Evolutionary conservation across 2,888 invertebrate species (phyloP), one percentile per base, ranked within the genome.

Genomic region (Torymus texanus): DNA sequence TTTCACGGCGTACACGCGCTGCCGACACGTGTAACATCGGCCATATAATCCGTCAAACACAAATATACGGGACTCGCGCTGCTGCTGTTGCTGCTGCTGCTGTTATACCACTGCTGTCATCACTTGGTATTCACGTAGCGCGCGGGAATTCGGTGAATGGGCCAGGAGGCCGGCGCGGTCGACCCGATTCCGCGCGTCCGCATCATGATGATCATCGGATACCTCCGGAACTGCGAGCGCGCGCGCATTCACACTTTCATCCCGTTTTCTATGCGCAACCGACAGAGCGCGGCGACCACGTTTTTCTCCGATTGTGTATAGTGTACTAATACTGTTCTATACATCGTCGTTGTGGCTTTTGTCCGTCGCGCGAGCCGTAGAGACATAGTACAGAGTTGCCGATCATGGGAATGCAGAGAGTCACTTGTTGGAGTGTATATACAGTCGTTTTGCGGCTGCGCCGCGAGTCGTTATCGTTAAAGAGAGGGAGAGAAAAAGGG

Each of bases 91-190:
- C 10, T 41, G 10, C 41, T 41, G 10, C 41, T 41, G 10, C 41
- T 8, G 10, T 8, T 41, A 41, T 41, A 41, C 41, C 5, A 41
- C 53, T 55, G 82, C 80, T 83, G 84, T 84, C 84, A 85, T 85
- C 85, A 86, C 85, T 88, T 83, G 81, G 88, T 86, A 88, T 88
- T 87, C 87, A 86, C 83, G 81, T 76, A 83, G 84, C 85, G 83
- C 83, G 84, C 83, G 84, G 84, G 86, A 86, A 87, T 88, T 87
- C 86, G 87, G 87, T 88, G 88, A 88, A 88, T 86, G 88, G 85
- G 82, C 80, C 82, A 77, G 79, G 78, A 81, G 82, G 79, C 80
- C 82, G 41, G 41, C 41, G 41, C 41, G 41, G 41, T 41, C 41
- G 75, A 76, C 80, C 80, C 73, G 73, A 73, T 73, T 71, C 63